Conservation (phyloP, 2,797 vertebrate genomes). For the Periophthalmus magnuspinnatus region DNA sequence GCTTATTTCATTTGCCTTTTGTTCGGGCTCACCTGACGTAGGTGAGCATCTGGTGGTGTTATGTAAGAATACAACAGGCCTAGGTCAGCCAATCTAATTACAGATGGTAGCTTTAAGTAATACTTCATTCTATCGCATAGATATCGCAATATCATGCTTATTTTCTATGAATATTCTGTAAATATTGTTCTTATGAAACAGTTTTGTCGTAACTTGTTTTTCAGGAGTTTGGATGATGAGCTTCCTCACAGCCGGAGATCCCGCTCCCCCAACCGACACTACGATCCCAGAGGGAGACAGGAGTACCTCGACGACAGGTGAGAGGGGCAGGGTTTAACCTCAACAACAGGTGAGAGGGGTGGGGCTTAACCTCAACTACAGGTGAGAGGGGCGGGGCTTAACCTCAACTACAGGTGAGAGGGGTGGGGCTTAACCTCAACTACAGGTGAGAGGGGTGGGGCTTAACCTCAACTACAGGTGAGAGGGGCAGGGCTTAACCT, state of each 20-base stretch:
- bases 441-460: constrained; percentile 78
- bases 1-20: too few species aligned
- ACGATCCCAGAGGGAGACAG: constrained; percentile 81
- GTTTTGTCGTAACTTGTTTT: neutral
- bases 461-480: constrained; percentile 80
- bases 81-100: too few species aligned
- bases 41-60: too few species aligned
- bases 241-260: constrained; percentile 90
- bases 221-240: constrained; percentile 97
- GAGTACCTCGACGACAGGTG: constrained; percentile 96
- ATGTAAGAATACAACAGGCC: too few species aligned
- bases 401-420: constrained; percentile 69
- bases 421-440: constrained; percentile 36
- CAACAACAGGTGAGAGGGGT: constrained; percentile 85
- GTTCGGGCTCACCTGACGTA: too few species aligned
- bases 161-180: too few species aligned
- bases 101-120: too few species aligned
- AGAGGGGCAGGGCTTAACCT: too few species aligned
- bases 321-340: constrained; percentile 8
- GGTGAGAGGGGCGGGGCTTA: constrained; percentile 59
- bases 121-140: too few species aligned
- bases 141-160: too few species aligned
- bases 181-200: too few species aligned
- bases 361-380: constrained; percentile 74
- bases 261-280: constrained; percentile 92